Percentiles rank a stretch among this genome's conserved stretches.
Evolutionary conservation across 1,140 invertebrate genomes (phyloP).

Genomic region (Zaprionus africanus): DNA sequence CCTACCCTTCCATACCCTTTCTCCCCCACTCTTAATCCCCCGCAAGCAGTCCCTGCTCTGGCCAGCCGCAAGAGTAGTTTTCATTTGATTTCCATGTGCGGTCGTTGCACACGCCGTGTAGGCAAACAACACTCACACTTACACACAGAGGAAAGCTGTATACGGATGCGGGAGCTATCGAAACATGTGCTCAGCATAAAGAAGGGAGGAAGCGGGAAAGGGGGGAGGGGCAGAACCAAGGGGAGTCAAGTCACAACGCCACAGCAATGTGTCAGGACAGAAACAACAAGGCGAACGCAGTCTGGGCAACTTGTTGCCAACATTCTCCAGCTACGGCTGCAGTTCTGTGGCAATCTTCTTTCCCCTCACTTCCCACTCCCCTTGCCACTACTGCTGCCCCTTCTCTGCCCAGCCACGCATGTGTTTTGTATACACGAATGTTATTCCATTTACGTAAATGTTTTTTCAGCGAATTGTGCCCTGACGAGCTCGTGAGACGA

Average conservation of each 20-base stretch:
- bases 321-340: constrained; percentile 22
- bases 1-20: background rate
- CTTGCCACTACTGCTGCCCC: background rate
- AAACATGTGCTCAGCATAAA: constrained; percentile 25
- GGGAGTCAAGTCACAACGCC: constrained; percentile 16
- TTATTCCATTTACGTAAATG: constrained; percentile 51
- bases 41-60: background rate
- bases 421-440: constrained; percentile 37
- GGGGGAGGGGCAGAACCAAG: background rate
- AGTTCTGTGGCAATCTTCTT: constrained; percentile 24
- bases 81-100: constrained; percentile 49
- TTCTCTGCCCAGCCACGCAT: constrained; percentile 25
- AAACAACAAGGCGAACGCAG: constrained; percentile 6
- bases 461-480: constrained; percentile 32
- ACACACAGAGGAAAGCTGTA: constrained; percentile 1
- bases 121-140: constrained; percentile 23
- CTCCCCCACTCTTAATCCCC: too few relatives aligned
- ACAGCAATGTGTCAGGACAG: constrained; percentile 35
- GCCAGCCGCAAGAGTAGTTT: constrained; percentile 25
- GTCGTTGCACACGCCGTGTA: constrained; percentile 35
- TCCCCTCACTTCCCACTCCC: background rate
- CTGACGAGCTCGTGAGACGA: constrained; percentile 37
- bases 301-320: constrained; percentile 44
- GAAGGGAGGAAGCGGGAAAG: background rate
- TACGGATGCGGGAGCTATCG: constrained; percentile 16